A percentile compares a stretch with the other conserved stretches of the same genome.
Conservation (phyloP, 1,140 invertebrate genomes). For the Rhagoletis pomonella region DNA sequence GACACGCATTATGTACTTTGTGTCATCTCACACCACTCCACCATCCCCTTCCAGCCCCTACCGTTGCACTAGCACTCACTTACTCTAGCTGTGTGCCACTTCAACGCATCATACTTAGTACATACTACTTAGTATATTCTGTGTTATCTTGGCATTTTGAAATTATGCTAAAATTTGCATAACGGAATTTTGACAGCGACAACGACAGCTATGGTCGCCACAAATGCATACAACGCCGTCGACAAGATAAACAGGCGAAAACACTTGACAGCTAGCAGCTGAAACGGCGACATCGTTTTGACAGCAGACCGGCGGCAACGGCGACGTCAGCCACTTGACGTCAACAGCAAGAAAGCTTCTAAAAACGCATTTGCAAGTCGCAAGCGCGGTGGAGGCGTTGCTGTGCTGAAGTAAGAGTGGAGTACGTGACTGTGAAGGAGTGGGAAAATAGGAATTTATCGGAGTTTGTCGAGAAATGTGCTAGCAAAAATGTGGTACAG, state of each 20-base stretch:
- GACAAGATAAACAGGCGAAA: conserved; percentile 43
- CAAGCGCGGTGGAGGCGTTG: not conserved
- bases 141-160: conserved; percentile 41
- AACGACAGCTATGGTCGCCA: conserved; percentile 13
- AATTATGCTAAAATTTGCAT: conserved; percentile 51
- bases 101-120: not conserved
- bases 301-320: conserved; percentile 14
- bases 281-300: conserved; percentile 30
- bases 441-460: not conserved
- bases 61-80: not conserved
- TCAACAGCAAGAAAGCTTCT: conserved; percentile 44
- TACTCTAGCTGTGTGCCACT: not conserved
- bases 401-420: not conserved
- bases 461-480: not conserved
- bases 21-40: conserved; percentile 32
- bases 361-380: conserved; percentile 22
- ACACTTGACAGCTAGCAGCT: conserved; percentile 37
- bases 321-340: not conserved
- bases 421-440: not conserved
- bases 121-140: not conserved
- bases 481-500: not conserved
- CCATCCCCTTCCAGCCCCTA: not conserved
- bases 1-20: conserved; percentile 51
- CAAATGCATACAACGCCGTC: not conserved
- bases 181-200: conserved; percentile 49